phyloP scores from a whole-genome alignment of 2,113 vertebrate genomes.

The Podarcis raffonei region DNA sequence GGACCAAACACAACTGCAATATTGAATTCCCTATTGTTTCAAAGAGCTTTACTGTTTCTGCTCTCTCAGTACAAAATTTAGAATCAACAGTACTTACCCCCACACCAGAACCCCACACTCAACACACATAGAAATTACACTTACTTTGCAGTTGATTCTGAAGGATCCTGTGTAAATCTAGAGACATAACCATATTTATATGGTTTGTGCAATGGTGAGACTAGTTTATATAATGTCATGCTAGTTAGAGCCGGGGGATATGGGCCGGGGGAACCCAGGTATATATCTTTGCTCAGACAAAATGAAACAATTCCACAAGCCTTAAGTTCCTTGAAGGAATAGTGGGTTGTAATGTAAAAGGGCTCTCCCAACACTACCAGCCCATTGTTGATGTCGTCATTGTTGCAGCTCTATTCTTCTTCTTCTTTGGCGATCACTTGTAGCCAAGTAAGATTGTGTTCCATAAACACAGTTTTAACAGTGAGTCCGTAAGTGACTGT shows the following conservation, averaged over 20 bases:
- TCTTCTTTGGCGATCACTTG: no score
- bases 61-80: not conserved
- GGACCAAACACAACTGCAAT: not conserved
- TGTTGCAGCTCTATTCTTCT: no score
- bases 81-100: not conserved
- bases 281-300: not conserved
- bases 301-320: not conserved
- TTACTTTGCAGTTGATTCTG: not conserved
- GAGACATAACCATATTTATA: no score
- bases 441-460: no score
- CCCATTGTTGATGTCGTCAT: no score
- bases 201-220: no score
- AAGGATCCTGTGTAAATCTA: not conserved
- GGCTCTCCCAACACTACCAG: no score
- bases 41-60: accelerated
- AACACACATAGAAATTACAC: not conserved
- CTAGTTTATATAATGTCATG: no score
- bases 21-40: not conserved
- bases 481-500: no score
- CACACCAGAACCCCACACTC: not conserved
- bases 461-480: no score
- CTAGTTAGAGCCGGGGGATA: no score
- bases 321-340: not conserved
- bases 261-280: no score
- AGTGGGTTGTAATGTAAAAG: not conserved